Evolutionary conservation across 1,140 invertebrate genomes (phyloP), one percentile per base, ranked within the genome.

Genomic region (Drosophila novamexicana): DNA sequence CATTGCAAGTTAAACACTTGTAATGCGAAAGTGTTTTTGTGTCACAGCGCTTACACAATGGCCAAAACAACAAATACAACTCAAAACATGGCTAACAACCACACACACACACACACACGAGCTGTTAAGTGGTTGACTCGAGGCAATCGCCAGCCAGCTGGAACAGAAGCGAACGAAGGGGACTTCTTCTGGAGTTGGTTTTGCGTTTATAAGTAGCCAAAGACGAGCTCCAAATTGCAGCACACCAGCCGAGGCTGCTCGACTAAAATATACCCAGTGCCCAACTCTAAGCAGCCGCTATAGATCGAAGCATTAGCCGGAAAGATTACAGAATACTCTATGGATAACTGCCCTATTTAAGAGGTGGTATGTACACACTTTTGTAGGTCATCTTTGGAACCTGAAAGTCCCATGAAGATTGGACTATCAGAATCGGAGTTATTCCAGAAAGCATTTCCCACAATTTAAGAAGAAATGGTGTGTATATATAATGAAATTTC

Each of bases 11-110:
- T 89, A 88, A 88, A 89, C 83, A 88, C 80, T 80, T 89, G 83
- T 89, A 89, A 89, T 83, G 80, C 84, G 83, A 88, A 88, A 88
- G 83, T 88, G 75, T 79, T 81, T 82, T 82, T 85, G 72, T 75
- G 72, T 69, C 71, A 70, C 70, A 61, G 71, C 66, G 66, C 83
- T 88, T 86, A 83, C 76, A 86, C 83, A 86, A 88, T 83, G 73
- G 39, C 59, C 57, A 32, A 37, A 61, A 65, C 50, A 47, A 53
- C 45, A 47, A 42, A 37, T 52, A 39, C 47, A 53, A 34, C 18
- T 10, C 22, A 22, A 45, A 50, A 67, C 64, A 29, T 29, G 3
- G 22, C 22, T 29, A 29, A 78, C 22, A 63, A 18, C 49, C 59
- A 68, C 74, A 84, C 81, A 85, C 74, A 80, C 77, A 18, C 59